These are phyloP conservation scores for Siniperca undulata DNA, from an alignment of 2,797 vertebrate species.

Conservation along the genomic window DNA sequence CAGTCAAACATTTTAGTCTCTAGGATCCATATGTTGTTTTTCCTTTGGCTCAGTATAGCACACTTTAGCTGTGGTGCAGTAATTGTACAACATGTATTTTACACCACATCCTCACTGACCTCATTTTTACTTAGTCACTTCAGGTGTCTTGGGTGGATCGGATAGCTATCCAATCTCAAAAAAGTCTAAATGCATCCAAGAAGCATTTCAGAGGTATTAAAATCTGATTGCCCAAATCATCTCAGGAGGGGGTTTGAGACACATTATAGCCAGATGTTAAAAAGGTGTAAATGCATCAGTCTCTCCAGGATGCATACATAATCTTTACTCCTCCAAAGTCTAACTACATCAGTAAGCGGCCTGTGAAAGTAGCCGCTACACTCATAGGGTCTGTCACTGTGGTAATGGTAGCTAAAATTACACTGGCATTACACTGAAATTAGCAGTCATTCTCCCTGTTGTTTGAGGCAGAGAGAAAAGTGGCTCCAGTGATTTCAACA, in stretches of 20 bases:
- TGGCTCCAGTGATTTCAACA: neutral
- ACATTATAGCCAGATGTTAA: neutral
- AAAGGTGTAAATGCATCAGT: neutral
- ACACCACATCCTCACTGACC: no score
- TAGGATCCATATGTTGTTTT: neutral
- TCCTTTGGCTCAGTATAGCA: neutral
- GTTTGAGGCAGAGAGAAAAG: neutral
- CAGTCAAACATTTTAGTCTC: neutral
- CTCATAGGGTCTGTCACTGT: neutral
- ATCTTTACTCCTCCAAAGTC: neutral
- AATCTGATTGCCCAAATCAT: neutral
- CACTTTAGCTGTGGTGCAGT: neutral
- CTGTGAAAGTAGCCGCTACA: neutral
- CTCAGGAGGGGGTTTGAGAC: neutral
- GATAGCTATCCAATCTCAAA: neutral
- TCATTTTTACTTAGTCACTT: no score
- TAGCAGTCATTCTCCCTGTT: neutral
- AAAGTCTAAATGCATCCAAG: neutral
- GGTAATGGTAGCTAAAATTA: neutral
- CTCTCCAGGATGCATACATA: neutral
- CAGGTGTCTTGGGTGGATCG: neutral
- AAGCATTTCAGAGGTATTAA: neutral
- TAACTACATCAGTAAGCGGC: neutral
- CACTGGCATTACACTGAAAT: neutral
- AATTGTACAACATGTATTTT: neutral